phyloP scores from a whole-genome alignment of 2,888 invertebrate species.

The Cephus spinipes region DNA sequence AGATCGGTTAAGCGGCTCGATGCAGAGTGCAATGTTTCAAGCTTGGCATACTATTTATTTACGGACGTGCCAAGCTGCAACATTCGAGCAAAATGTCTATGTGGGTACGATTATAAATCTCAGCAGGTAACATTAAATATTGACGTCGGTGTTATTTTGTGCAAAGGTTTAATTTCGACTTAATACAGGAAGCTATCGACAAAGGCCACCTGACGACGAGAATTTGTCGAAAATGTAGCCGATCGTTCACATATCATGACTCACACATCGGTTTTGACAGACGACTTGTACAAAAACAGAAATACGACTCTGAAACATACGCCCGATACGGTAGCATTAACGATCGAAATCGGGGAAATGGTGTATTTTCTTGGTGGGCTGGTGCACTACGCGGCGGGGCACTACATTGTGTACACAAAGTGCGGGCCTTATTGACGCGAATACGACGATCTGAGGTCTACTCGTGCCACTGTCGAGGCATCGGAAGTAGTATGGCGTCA shows the following conservation, averaged over 20 bases:
- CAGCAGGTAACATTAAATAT: constrained; percentile 9
- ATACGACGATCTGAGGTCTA: constrained; percentile 25
- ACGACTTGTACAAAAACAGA: constrained; percentile 14
- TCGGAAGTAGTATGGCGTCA: constrained; percentile 14
- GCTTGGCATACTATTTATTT: constrained; percentile 25
- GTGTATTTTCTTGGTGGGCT: constrained; percentile 18
- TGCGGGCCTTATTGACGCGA: constrained; percentile 22
- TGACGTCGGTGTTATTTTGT: constrained; percentile 21
- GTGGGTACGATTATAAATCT: constrained; percentile 14
- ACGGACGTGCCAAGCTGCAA: constrained; percentile 14
- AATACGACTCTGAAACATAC: constrained; percentile 16
- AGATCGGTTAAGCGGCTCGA: constrained; percentile 19
- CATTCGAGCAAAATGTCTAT: constrained; percentile 12
- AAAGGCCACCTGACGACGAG: constrained; percentile 11
- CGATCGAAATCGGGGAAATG: constrained; percentile 3
- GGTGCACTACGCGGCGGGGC: constrained; percentile 6
- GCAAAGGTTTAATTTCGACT: constrained; percentile 19
- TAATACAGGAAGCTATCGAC: constrained; percentile 26
- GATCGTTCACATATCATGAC: constrained; percentile 23
- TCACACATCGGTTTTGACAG: constrained; percentile 20
- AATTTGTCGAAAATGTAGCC: constrained; percentile 21
- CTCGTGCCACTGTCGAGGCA: constrained; percentile 16
- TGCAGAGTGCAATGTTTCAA: constrained; percentile 25
- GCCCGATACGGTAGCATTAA: constrained; percentile 17
- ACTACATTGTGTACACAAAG: constrained; percentile 18